Conservation (phyloP, 1,140 invertebrate species). For the Drosophila ananassae region DNA sequence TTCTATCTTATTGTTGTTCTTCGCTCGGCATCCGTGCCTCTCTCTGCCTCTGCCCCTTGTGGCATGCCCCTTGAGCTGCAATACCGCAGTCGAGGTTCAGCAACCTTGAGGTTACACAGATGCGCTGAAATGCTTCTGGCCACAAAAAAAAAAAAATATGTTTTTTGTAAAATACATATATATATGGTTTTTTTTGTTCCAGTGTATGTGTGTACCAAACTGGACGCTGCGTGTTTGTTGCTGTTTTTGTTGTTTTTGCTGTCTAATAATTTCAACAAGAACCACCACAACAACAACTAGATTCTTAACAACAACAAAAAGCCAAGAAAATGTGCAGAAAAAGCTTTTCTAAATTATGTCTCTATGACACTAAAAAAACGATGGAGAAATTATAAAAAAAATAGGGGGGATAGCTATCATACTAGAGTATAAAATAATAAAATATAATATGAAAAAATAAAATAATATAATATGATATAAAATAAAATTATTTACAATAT, state of each 20-base stretch:
- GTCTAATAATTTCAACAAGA: constrained; percentile 48
- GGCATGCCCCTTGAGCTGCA: constrained; percentile 1
- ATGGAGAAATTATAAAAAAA: constrained; percentile 2
- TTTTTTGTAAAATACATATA: constrained; percentile 30
- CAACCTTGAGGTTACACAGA: constrained; percentile 64
- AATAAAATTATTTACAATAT: too few relatives aligned
- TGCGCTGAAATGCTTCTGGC: constrained; percentile 22
- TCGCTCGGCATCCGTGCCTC: neutral
- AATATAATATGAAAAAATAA: neutral
- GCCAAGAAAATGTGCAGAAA: constrained; percentile 21
- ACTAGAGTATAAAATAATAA: neutral
- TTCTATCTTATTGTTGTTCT: constrained; percentile 9
- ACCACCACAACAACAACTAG: constrained; percentile 17
- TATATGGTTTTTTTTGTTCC: constrained; percentile 33
- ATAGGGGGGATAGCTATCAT: neutral
- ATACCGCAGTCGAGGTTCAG: constrained; percentile 53
- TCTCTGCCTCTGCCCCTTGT: neutral
- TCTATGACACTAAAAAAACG: constrained; percentile 4
- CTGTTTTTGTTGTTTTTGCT: constrained; percentile 32
- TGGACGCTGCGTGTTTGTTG: constrained; percentile 58
- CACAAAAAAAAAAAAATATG: constrained; percentile 16
- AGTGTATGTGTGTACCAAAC: constrained; percentile 40
- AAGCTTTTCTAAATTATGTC: constrained; percentile 24
- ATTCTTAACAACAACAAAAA: constrained; percentile 20
- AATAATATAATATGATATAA: too few relatives aligned